Evolutionary conservation across 2,797 vertebrate species (phyloP), one percentile per base, ranked within the genome.

Genomic region (Hydrolagus colliei): DNA sequence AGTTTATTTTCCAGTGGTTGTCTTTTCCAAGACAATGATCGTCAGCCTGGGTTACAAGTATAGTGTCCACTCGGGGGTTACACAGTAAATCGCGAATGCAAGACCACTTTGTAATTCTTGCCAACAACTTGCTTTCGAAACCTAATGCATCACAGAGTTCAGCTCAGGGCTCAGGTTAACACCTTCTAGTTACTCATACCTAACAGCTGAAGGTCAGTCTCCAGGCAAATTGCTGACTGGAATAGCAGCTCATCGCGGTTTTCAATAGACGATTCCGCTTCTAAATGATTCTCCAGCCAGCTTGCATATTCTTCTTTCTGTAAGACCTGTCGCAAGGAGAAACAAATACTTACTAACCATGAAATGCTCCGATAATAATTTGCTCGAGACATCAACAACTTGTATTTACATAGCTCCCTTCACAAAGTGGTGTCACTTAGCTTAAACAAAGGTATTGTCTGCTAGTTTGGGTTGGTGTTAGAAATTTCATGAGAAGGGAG

Each of bases 191-290:
- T 41, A 68, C 65, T 10, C 79, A 52, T 93, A 99, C 98, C 98
- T 87, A 99, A 89, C 84, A 99, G 95, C 72, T 98, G 97, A 35
- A 99, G 94, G 91, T 97, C 95, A 0, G 95, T 99, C 91, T 99
- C 97, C 90, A 99, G 92, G 27, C 93, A 92, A 72, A 95, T 90
- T 0, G 98, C 97, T 9, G 97, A 99, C 89, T 98, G 94, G 88
- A 95, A 98, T 71, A 99, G 94, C 86, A 96, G 92, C 89, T 98
- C 96, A 87, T 99, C 97, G 0, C 97, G 91, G 73, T 96, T 95
- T 88, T 99, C 97, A 90, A 97, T 91, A 76, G 97, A 92, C 0
- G 96, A 96, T 89, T 99, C 98, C 0, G 98, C 98, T 92, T 97
- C 94, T 85, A 98, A 92, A 92, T 98, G 97, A 90, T 88, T 90